Evolutionary conservation across 2,888 invertebrate genomes (phyloP), one percentile per base, ranked within the genome.

Genomic region (Pimpla rufipes): DNA sequence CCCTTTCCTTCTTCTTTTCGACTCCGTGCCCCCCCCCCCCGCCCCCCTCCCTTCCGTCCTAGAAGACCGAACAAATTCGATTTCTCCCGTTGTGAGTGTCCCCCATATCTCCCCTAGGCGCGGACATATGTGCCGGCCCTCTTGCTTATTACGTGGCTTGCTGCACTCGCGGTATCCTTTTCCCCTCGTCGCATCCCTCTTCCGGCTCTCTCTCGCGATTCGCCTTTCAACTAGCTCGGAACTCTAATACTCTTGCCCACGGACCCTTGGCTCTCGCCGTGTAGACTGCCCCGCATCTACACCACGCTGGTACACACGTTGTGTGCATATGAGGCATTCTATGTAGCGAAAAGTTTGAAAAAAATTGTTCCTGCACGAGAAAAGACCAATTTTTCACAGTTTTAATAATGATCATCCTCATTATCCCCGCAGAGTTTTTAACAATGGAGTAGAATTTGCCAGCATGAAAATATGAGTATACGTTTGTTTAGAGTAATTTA

Each of bases 91-190:
- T 59, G 47, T 50, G 67, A 2, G 23, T 47, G 40, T 23, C 42
- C 62, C 73, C 52, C 50, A 71, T 64, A 2, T 37, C 21, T 37
- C 11, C 47, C 50, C 55, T 64, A 45, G 47, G 21, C 68, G 50
- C 45, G 71, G 67, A 79, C 79, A 79, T 78, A 52, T 81, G 71
- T 74, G 77, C n/a, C 37, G 50, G 57, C 42, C 55, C 57, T 71
- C 67, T 77, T 16, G 42, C 73, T 82, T 68, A 79, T 79, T 74
- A 76, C 37, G 55, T 79, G 37, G 79, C 79, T 68, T 40, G 47
- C 45, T 78, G 62, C 66, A 55, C 45, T 73, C 73, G n/a, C 16
- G 7, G 59, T 45, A 18, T 50, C 62, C 40, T 70, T 50, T 18
- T 64, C 8, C 42, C 18, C 35, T 57, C 62, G 11, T 37, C 11